phyloP scores from a whole-genome alignment of 1,140 invertebrate genomes.

The Adoxophyes honmai region DNA sequence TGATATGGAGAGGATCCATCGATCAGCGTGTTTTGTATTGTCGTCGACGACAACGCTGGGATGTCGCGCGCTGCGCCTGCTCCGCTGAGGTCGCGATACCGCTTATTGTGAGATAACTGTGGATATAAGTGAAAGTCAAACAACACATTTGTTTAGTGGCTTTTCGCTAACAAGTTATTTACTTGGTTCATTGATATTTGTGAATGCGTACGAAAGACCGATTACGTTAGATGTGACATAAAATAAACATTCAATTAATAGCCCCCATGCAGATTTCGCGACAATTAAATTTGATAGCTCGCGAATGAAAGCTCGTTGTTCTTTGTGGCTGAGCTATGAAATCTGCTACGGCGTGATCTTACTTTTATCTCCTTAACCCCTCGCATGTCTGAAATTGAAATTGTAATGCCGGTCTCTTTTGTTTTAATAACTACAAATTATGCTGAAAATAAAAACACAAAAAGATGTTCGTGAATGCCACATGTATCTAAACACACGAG shows the following conservation, averaged over 20 bases:
- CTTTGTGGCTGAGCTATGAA: not conserved
- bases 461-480: too few species aligned
- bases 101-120: conserved; percentile 5
- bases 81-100: not conserved
- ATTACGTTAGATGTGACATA: conserved; percentile 7
- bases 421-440: too few species aligned
- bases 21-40: too few species aligned
- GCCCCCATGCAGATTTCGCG: not conserved
- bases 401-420: too few species aligned
- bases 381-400: too few species aligned
- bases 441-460: too few species aligned
- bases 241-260: not conserved
- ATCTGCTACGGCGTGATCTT: not conserved
- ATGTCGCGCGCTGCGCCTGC: not conserved
- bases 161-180: conserved; percentile 7
- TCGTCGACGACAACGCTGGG: too few species aligned
- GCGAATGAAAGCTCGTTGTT: not conserved
- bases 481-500: too few species aligned
- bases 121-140: conserved; percentile 17
- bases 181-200: not conserved
- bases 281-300: not conserved
- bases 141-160: conserved; percentile 6
- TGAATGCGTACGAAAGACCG: conserved; percentile 3
- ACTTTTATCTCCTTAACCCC: not conserved
- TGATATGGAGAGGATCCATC: too few species aligned